Conservation (phyloP, 1,140 invertebrate genomes). For the Gryon sp. region DNA sequence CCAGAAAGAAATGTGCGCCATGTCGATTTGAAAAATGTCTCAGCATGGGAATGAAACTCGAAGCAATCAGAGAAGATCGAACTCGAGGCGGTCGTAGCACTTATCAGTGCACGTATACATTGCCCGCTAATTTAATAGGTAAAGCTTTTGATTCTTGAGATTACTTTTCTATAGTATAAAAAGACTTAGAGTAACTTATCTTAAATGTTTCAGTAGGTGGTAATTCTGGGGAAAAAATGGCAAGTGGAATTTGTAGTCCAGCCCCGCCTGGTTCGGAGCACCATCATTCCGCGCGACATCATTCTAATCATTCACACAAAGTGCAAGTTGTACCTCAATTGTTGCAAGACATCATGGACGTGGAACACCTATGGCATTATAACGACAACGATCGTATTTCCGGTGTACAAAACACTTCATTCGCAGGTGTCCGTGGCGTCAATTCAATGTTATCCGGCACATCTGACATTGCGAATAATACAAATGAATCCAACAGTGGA, state of each 20-base stretch:
- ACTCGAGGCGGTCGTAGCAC: constrained; percentile 96
- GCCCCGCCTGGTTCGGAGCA: constrained; percentile 74
- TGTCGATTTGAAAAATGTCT: constrained; percentile 98
- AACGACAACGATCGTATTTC: constrained; percentile 82
- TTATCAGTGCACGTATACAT: constrained; percentile 94
- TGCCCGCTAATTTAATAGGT: constrained; percentile 85
- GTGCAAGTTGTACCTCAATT: constrained; percentile 76
- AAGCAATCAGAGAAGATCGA: constrained; percentile 96
- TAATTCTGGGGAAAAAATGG: constrained; percentile 71
- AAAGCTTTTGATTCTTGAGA: constrained; percentile 33
- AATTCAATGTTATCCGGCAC: constrained; percentile 16
- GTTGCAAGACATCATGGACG: constrained; percentile 93
- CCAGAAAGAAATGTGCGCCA: constrained; percentile 97
- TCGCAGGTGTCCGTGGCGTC: constrained; percentile 27
- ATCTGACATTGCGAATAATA: constrained; percentile 30
- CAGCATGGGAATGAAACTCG: constrained; percentile 97
- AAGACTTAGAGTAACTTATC: too few relatives aligned
- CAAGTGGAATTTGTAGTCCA: constrained; percentile 73
- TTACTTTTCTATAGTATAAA: too few relatives aligned
- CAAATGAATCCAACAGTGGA: constrained; percentile 59
- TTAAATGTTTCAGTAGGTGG: constrained; percentile 68
- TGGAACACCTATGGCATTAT: constrained; percentile 95
- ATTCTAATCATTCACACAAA: constrained; percentile 77
- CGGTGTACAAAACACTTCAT: constrained; percentile 46
- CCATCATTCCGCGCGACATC: constrained; percentile 72